A percentile compares a stretch with the other conserved stretches of the same genome.
These are phyloP conservation scores for Ctenopoma kingsleyae DNA, from an alignment of 2,797 vertebrate species.

Conservation along the genomic window DNA sequence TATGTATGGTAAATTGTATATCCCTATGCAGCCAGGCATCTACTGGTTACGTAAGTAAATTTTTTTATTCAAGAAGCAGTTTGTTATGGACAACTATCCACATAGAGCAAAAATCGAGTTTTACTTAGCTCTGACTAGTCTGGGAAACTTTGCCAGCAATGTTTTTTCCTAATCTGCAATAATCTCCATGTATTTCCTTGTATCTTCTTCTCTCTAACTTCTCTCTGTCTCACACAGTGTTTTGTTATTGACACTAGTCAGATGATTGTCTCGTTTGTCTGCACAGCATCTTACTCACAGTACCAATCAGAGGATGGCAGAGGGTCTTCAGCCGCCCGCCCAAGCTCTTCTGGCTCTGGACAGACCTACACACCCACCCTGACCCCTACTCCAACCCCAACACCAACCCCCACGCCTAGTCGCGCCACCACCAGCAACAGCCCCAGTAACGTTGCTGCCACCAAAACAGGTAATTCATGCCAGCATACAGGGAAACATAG, in stretches of 20 bases:
- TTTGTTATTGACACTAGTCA: neutral
- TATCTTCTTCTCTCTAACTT: neutral
- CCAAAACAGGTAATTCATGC: conserved; percentile 60
- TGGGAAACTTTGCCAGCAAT: neutral
- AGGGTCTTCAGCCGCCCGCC: conserved; percentile 55
- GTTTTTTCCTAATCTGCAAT: too few relatives aligned
- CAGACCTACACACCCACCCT: conserved; percentile 70
- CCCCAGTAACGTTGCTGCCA: conserved; percentile 53
- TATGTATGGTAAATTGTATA: too few relatives aligned
- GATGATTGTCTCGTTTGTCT: neutral
- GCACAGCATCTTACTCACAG: conserved; percentile 71
- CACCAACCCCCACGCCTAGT: conserved; percentile 37
- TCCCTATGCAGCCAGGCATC: too few relatives aligned
- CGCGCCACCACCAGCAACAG: conserved; percentile 60
- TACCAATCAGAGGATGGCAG: conserved; percentile 72
- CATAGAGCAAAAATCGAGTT: neutral
- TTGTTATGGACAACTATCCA: neutral
- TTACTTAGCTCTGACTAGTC: neutral
- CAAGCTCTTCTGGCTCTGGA: conserved; percentile 73
- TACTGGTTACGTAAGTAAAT: too few relatives aligned
- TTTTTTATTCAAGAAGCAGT: neutral
- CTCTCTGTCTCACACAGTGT: neutral
- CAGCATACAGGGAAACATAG: neutral
- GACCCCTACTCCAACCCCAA: conserved; percentile 59
- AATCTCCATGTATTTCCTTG: neutral